Conservation (phyloP, 2,113 vertebrate genomes). For the Stegostoma tigrinum region DNA sequence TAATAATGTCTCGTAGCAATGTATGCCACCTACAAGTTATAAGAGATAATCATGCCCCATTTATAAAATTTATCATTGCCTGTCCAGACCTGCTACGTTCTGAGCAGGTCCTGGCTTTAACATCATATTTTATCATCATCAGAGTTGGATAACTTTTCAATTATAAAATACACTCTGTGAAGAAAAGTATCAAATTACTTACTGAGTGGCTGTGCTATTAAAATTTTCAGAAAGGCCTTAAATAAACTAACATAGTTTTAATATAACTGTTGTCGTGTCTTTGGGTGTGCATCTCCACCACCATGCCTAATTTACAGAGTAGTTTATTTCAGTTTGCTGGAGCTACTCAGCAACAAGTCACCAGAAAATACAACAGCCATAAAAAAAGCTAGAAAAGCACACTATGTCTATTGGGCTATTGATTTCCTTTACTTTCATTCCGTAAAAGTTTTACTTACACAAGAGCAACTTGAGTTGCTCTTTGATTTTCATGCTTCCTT, state of each 20-base stretch:
- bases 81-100: too few species aligned
- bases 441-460: neutral
- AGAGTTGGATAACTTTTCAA: too few species aligned
- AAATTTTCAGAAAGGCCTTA: neutral
- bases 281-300: neutral
- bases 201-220: neutral
- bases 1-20: neutral
- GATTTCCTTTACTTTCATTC: neutral
- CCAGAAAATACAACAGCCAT: neutral
- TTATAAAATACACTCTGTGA: too few species aligned
- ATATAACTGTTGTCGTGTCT: neutral
- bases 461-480: neutral
- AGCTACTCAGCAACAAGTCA: neutral
- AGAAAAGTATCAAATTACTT: too few species aligned
- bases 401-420: neutral
- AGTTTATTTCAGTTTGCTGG: neutral
- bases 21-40: neutral
- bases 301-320: neutral
- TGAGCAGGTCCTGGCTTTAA: too few species aligned
- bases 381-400: neutral
- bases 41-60: neutral
- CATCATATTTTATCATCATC: too few species aligned
- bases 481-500: neutral
- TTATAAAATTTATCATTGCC: neutral
- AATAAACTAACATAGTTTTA: neutral